phyloP scores from a whole-genome alignment of 2,888 invertebrate species.

The Nezara viridula region DNA sequence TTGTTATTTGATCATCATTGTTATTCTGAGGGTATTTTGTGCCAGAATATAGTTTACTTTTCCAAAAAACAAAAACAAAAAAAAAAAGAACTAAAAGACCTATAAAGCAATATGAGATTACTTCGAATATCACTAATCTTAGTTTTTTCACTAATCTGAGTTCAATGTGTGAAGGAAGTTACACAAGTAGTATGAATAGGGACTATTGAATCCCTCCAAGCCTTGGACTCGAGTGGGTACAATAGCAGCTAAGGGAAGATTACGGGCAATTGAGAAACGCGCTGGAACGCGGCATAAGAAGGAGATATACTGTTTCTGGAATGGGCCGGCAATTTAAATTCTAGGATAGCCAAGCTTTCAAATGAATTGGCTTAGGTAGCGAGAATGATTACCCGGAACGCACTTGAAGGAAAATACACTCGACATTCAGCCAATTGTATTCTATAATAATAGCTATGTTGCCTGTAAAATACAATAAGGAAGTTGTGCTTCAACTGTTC shows the following conservation, averaged over 20 bases:
- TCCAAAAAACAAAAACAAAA: too few relatives aligned
- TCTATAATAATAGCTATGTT: neutral
- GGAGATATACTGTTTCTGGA: neutral
- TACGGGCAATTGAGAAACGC: constrained; percentile 32
- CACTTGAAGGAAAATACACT: neutral
- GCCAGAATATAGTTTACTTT: too few relatives aligned
- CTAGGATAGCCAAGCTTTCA: neutral
- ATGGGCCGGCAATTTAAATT: constrained; percentile 18
- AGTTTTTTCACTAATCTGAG: neutral
- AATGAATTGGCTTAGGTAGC: neutral
- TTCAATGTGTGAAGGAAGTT: neutral
- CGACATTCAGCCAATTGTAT: neutral
- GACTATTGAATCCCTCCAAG: neutral
- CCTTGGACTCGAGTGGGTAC: neutral
- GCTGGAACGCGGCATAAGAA: constrained; percentile 7
- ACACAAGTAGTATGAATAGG: neutral
- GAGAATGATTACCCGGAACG: neutral
- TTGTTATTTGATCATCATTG: too few relatives aligned
- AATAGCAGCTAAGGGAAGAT: constrained; percentile 4
- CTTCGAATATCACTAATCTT: neutral
- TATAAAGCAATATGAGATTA: neutral
- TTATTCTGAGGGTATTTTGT: too few relatives aligned
- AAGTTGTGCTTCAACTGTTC: too few relatives aligned
- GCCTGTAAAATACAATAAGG: neutral
- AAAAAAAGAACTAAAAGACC: too few relatives aligned